Conservation (phyloP, 2,797 vertebrate genomes). For the Protonibea diacanthus region DNA sequence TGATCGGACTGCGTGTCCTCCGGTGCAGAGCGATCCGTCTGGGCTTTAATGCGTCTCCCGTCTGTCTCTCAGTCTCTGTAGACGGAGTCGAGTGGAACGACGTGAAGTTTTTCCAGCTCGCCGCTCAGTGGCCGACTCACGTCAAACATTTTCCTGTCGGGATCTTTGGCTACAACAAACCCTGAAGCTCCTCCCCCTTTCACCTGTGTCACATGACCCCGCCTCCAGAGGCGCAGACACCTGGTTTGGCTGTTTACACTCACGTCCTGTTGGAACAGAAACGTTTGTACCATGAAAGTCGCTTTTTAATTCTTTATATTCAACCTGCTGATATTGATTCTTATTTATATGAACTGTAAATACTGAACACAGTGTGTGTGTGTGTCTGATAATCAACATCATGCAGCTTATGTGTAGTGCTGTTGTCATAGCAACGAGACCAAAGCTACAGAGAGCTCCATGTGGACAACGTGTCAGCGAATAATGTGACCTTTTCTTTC, state of each 20-base stretch:
- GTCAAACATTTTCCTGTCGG: conserved; percentile 91
- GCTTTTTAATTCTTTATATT: conserved; percentile 13
- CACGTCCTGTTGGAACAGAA: conserved; percentile 10
- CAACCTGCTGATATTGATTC: not conserved
- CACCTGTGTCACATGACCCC: not conserved
- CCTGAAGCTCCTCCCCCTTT: conserved; percentile 21
- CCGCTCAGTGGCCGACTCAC: conserved; percentile 90
- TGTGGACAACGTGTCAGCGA: too few species aligned
- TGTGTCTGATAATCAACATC: not conserved
- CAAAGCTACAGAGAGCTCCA: too few species aligned
- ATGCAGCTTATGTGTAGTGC: not conserved
- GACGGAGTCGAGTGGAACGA: conserved; percentile 90
- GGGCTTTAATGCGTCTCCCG: not conserved
- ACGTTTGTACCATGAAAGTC: conserved; percentile 2
- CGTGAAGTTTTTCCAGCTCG: conserved; percentile 91
- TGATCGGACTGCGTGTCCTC: too few species aligned
- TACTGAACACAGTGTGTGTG: conserved; percentile 2
- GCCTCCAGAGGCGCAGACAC: not conserved
- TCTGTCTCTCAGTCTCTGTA: conserved; percentile 49
- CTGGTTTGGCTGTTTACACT: conserved; percentile 2
- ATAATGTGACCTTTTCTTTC: too few species aligned
- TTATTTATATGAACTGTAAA: too few species aligned
- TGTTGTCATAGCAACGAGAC: not conserved
- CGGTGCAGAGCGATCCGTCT: too few species aligned
- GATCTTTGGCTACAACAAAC: conserved; percentile 88